phyloP scores from a whole-genome alignment of 1,140 invertebrate genomes.

The Saccostrea glomerata region DNA sequence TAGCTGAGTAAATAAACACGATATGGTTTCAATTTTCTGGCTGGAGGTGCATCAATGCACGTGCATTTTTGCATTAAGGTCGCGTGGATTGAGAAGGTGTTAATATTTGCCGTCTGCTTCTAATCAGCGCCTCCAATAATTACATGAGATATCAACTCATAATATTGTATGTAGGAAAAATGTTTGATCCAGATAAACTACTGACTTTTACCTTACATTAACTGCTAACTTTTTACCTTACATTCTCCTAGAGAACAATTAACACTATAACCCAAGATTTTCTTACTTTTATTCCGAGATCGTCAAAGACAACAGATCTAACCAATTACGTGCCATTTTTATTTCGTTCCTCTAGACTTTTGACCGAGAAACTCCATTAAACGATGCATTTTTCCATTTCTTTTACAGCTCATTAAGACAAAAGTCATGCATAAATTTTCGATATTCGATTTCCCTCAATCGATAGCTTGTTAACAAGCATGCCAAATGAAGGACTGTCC shows the following conservation, averaged over 20 bases:
- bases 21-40: background rate
- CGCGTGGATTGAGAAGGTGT: constrained; percentile 3
- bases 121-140: background rate
- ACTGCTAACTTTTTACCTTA: background rate
- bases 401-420: background rate
- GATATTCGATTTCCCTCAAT: constrained; percentile 10
- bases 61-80: constrained; percentile 24
- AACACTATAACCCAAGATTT: background rate
- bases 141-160: constrained; percentile 5
- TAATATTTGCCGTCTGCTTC: constrained; percentile 1
- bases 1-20: background rate
- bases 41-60: background rate
- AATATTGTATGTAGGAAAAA: background rate
- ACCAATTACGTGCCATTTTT: too few relatives aligned
- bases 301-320: too few relatives aligned
- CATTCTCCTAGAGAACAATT: background rate
- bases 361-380: too few relatives aligned
- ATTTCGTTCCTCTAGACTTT: too few relatives aligned
- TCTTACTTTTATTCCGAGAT: too few relatives aligned
- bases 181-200: background rate
- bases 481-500: too few relatives aligned
- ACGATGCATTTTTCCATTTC: too few relatives aligned
- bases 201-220: background rate
- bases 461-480: constrained; percentile 1
- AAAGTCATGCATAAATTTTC: constrained; percentile 23